A percentile compares a stretch with the other conserved stretches of the same genome.
These are phyloP conservation scores for Ichneumon xanthorius DNA, from an alignment of 2,888 invertebrate species.

Conservation along the genomic window DNA sequence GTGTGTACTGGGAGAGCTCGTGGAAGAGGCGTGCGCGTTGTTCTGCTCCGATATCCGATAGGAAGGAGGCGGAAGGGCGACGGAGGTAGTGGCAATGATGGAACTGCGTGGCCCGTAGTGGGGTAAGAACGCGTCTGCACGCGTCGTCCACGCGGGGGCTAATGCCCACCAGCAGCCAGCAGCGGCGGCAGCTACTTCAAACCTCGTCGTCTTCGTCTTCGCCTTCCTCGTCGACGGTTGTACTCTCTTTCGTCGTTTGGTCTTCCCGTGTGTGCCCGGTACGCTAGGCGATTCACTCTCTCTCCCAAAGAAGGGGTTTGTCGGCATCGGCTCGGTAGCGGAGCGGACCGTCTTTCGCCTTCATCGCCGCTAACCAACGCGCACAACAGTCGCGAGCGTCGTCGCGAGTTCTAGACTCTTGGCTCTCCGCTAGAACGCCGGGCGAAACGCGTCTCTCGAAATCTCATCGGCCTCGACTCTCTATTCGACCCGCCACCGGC, in stretches of 20 bases:
- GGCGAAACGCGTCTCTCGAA: constrained; percentile 16
- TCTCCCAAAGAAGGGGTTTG: constrained; percentile 69
- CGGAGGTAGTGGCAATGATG: constrained; percentile 29
- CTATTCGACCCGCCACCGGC: background rate
- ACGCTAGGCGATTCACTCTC: constrained; percentile 47
- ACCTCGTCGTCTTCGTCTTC: constrained; percentile 50
- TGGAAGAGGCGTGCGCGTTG: constrained; percentile 17
- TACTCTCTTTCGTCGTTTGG: constrained; percentile 49
- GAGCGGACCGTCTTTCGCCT: constrained; percentile 62
- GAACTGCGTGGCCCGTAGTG: constrained; percentile 22
- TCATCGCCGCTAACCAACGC: constrained; percentile 54
- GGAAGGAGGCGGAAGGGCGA: constrained; percentile 10
- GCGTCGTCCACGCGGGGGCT: constrained; percentile 50
- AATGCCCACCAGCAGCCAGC: constrained; percentile 42
- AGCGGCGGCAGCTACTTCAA: constrained; percentile 24
- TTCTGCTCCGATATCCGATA: constrained; percentile 40
- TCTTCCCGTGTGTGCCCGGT: constrained; percentile 50
- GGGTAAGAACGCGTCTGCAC: constrained; percentile 45
- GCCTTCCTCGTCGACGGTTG: constrained; percentile 46
- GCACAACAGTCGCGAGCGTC: constrained; percentile 67
- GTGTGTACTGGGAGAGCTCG: constrained; percentile 10
- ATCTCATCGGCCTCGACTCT: constrained; percentile 7
- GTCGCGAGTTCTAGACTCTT: constrained; percentile 60
- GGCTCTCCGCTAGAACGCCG: background rate
- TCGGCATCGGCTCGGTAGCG: constrained; percentile 57